These are phyloP conservation scores for Neomonachus schauinslandi DNA, from an alignment of 2,113 vertebrate genomes.

Conservation along the genomic window DNA sequence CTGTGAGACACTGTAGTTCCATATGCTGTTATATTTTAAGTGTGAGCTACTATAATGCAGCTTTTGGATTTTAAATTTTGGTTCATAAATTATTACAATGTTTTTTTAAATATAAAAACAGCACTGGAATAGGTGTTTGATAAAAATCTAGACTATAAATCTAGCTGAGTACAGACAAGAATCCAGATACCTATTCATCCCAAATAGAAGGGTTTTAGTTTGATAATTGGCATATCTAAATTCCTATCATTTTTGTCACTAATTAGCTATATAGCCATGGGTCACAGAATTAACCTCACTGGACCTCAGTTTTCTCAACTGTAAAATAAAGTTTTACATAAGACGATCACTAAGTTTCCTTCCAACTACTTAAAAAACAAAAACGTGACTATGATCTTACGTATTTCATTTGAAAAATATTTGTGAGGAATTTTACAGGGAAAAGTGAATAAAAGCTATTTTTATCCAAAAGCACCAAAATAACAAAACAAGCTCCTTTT, in stretches of 20 bases:
- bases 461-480: conserved; percentile 37
- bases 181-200: background rate
- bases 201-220: background rate
- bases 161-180: background rate
- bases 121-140: background rate
- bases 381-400: background rate
- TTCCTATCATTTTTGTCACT: conserved; percentile 5
- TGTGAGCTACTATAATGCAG: conserved; percentile 37
- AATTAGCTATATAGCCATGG: background rate
- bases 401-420: background rate
- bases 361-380: background rate
- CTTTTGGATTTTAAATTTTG: conserved; percentile 63
- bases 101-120: background rate
- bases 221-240: background rate
- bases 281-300: background rate
- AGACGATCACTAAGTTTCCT: background rate
- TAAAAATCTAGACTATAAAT: conserved; percentile 34
- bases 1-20: conserved; percentile 40
- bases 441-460: background rate
- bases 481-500: background rate
- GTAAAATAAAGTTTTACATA: background rate
- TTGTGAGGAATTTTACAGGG: background rate
- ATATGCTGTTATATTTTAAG: conserved; percentile 66
- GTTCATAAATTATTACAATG: conserved; percentile 29
- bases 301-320: conserved; percentile 10